These are phyloP conservation scores for Steinernema hermaphroditum DNA, from an alignment of 2,888 invertebrate species.

Conservation along the genomic window DNA sequence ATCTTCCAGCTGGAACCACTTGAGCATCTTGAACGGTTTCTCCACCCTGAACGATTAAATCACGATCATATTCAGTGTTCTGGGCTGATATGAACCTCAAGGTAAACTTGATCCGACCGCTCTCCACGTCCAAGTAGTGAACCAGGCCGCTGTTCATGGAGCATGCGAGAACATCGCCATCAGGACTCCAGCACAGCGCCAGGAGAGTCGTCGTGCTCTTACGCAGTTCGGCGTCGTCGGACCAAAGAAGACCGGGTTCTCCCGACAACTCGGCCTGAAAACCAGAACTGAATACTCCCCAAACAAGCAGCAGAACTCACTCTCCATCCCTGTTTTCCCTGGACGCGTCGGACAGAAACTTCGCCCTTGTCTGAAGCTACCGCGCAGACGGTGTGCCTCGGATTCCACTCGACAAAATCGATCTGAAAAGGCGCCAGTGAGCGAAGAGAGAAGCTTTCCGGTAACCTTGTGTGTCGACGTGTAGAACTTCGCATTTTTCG, in stretches of 20 bases:
- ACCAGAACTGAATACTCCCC: neutral
- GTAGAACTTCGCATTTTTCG: neutral
- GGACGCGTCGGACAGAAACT: slow-evolving; percentile 49
- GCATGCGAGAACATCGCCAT: slow-evolving; percentile 52
- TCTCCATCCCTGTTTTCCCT: slow-evolving; percentile 62
- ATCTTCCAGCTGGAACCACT: neutral
- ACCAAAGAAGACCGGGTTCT: slow-evolving; percentile 28
- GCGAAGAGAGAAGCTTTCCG: neutral
- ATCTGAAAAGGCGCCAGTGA: neutral
- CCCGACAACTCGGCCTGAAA: slow-evolving; percentile 34
- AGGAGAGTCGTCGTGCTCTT: slow-evolving; percentile 8
- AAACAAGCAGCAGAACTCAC: slow-evolving; percentile 35
- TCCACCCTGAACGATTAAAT: neutral
- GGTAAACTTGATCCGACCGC: slow-evolving; percentile 36
- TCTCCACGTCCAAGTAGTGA: slow-evolving; percentile 51
- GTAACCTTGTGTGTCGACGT: neutral
- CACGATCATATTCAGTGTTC: no score
- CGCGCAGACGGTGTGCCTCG: slow-evolving; percentile 51
- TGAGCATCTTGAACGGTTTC: neutral
- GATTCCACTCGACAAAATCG: slow-evolving; percentile 44
- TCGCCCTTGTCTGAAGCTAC: slow-evolving; percentile 56
- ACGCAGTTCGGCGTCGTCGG: neutral
- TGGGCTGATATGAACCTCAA: no score
- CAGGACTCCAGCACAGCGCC: slow-evolving; percentile 46
- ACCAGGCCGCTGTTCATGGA: slow-evolving; percentile 48